Conservation (phyloP, 2,113 vertebrate species). For the Xiphorhynchus elegans region DNA sequence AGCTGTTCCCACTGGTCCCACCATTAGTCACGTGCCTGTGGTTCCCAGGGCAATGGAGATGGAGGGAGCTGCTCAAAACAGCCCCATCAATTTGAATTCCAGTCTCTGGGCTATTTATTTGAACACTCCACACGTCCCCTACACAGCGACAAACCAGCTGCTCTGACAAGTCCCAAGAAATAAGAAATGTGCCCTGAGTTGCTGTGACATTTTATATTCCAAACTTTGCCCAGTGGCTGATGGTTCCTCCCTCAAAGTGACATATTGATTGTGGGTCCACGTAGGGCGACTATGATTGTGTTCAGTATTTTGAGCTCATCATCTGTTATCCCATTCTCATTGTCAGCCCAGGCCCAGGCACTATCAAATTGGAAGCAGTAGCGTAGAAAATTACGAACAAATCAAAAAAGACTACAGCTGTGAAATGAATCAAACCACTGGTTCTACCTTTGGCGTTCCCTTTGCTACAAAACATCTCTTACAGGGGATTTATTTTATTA, state of each 20-base stretch:
- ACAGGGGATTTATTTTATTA: background rate
- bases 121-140: background rate
- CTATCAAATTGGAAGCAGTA: conserved; percentile 78
- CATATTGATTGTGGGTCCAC: conserved; percentile 63
- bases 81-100: background rate
- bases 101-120: background rate
- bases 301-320: conserved; percentile 72
- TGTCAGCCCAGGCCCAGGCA: conserved; percentile 71
- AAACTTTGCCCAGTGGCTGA: conserved; percentile 58
- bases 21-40: background rate
- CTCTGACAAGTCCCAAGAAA: conserved; percentile 27
- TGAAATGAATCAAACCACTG: conserved; percentile 71
- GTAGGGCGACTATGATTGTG: conserved; percentile 48
- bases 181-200: conserved; percentile 50
- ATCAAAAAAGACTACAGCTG: conserved; percentile 76
- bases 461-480: conserved; percentile 22
- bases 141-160: background rate
- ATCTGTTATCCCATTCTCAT: conserved; percentile 73
- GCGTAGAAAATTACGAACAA: conserved; percentile 78
- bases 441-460: conserved; percentile 23
- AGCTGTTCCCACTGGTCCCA: background rate
- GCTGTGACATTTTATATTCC: conserved; percentile 63
- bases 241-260: conserved; percentile 67
- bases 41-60: background rate
- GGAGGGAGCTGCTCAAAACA: background rate